These are phyloP conservation scores for Penaeus chinensis DNA, from an alignment of 1,140 invertebrate genomes.

Conservation along the genomic window DNA sequence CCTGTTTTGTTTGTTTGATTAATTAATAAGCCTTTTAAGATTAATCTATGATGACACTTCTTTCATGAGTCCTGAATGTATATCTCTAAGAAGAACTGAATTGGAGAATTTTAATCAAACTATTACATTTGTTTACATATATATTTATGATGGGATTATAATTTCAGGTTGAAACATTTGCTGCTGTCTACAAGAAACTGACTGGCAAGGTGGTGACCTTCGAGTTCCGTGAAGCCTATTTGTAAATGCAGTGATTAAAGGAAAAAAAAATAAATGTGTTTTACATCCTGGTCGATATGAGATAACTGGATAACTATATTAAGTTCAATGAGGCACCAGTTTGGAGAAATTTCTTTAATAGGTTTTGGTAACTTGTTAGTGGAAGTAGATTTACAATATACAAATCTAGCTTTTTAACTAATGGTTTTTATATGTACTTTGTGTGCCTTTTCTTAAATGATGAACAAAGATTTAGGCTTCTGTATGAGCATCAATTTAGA, in stretches of 20 bases:
- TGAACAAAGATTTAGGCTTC: too few relatives aligned
- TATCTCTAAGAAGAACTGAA: constrained; percentile 57
- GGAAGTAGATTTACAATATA: too few relatives aligned
- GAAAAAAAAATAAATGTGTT: neutral
- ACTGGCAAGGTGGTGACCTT: constrained; percentile 99
- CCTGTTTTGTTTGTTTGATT: neutral
- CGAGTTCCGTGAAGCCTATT: constrained; percentile 98
- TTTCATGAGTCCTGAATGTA: constrained; percentile 1
- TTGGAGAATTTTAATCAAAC: neutral
- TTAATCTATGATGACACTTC: neutral
- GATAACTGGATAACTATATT: too few relatives aligned
- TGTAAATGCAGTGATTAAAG: constrained; percentile 74
- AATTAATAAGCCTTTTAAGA: neutral
- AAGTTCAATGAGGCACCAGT: too few relatives aligned
- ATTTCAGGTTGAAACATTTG: constrained; percentile 95
- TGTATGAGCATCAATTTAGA: too few relatives aligned
- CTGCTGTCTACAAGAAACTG: constrained; percentile 97
- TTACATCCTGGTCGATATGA: neutral
- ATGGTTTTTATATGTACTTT: too few relatives aligned
- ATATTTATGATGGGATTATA: constrained; percentile 12
- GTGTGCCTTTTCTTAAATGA: too few relatives aligned
- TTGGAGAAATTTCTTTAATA: too few relatives aligned
- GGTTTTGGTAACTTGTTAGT: too few relatives aligned
- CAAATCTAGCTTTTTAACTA: too few relatives aligned
- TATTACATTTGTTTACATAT: neutral